These are phyloP conservation scores for Haliaeetus leucogaster DNA, from an alignment of 2,113 vertebrate genomes.

Conservation along the genomic window DNA sequence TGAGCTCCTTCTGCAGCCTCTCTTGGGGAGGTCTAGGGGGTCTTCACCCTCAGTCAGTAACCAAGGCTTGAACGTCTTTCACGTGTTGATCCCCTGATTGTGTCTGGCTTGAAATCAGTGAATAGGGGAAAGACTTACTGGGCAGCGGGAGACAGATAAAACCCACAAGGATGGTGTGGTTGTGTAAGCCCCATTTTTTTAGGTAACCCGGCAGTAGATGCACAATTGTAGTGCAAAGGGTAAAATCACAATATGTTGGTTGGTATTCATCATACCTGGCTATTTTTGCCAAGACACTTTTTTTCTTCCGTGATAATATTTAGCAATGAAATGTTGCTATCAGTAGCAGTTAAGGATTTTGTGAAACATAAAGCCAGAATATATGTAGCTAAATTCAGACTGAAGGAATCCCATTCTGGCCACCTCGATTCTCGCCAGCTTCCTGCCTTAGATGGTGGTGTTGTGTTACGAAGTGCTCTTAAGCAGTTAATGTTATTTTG, in stretches of 20 bases:
- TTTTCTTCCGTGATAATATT: neutral
- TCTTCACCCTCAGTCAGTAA: neutral
- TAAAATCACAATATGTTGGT: neutral
- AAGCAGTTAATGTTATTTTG: neutral
- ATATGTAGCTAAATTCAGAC: neutral
- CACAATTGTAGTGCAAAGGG: neutral
- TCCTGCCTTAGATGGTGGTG: neutral
- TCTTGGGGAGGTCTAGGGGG: neutral
- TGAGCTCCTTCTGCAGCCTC: neutral
- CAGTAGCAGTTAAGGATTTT: neutral
- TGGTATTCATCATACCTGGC: neutral
- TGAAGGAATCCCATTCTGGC: rapidly evolving
- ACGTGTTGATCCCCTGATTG: neutral
- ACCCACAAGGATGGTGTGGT: neutral
- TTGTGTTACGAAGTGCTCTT: neutral
- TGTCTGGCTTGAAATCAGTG: neutral
- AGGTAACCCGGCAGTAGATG: neutral
- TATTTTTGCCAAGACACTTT: neutral
- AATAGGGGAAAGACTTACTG: neutral
- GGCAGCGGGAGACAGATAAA: neutral
- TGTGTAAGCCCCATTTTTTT: neutral
- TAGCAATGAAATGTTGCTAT: neutral
- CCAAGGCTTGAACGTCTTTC: neutral
- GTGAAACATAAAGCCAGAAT: neutral
- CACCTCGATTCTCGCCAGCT: neutral